phyloP scores from a whole-genome alignment of 92 coral and sea anemone genomes.

The Isaurus tuberculatus region DNA sequence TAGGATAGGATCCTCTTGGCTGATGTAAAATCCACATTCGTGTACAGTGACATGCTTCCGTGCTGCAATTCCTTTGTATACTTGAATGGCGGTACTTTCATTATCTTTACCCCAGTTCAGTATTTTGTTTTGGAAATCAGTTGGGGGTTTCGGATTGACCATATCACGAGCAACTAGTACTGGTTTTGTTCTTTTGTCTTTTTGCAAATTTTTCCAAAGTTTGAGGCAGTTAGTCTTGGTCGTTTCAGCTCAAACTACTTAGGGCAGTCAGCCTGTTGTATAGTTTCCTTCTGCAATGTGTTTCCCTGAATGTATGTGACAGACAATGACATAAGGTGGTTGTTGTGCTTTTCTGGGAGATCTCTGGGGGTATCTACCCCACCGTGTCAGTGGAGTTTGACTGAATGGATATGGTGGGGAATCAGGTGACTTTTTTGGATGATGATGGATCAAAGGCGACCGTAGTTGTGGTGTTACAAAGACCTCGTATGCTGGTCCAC shows the following conservation, averaged over 20 bases:
- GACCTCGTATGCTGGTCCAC: neutral
- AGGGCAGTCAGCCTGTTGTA: constrained; percentile 39
- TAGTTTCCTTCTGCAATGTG: constrained; percentile 9
- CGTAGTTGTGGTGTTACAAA: constrained; percentile 7
- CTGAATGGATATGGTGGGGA: constrained; percentile 46
- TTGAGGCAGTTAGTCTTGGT: constrained; percentile 42
- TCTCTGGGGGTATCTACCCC: constrained; percentile 7
- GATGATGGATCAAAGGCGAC: neutral
- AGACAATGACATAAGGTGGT: neutral
- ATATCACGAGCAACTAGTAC: constrained; percentile 49
- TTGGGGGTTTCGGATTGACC: constrained; percentile 38
- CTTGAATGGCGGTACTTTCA: constrained; percentile 40
- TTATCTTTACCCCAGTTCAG: constrained; percentile 48
- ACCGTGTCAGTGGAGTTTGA: constrained; percentile 21
- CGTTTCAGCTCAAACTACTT: constrained; percentile 28
- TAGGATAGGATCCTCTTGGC: neutral
- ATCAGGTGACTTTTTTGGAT: constrained; percentile 31
- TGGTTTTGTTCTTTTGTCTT: constrained; percentile 45
- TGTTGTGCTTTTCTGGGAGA: neutral
- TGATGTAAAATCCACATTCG: neutral
- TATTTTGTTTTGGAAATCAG: neutral
- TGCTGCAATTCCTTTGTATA: constrained; percentile 33
- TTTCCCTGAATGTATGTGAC: neutral
- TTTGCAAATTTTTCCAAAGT: constrained; percentile 41
- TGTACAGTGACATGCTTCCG: constrained; percentile 14